phyloP scores from a whole-genome alignment of 2,888 invertebrate species.

The Panopea generosa region DNA sequence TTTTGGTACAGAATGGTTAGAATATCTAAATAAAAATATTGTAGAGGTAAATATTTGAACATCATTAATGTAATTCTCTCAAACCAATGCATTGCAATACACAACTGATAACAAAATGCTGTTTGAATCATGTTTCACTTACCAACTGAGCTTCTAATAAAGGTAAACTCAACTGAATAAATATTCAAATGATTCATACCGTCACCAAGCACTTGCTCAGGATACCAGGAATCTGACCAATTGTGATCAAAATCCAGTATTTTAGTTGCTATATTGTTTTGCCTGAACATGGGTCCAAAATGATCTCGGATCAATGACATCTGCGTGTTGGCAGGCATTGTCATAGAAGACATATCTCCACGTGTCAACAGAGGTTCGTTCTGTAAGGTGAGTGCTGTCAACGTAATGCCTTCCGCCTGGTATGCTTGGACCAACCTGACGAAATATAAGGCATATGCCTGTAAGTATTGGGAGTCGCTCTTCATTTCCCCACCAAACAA shows the following conservation, averaged over 20 bases:
- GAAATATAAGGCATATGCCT: constrained; percentile 61
- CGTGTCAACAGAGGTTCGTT: constrained; percentile 60
- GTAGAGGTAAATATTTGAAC: too few relatives aligned
- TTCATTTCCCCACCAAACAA: constrained; percentile 62
- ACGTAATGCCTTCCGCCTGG: constrained; percentile 53
- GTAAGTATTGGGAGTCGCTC: constrained; percentile 34
- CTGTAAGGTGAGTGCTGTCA: constrained; percentile 58
- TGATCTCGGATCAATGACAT: constrained; percentile 58
- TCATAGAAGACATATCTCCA: constrained; percentile 61
- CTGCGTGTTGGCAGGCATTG: constrained; percentile 55
- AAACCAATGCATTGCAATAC: too few relatives aligned
- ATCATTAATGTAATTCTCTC: too few relatives aligned
- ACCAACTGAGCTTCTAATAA: too few relatives aligned
- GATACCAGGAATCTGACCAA: constrained; percentile 59
- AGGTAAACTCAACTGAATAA: too few relatives aligned
- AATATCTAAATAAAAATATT: too few relatives aligned
- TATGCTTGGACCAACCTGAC: constrained; percentile 66
- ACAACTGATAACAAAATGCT: too few relatives aligned
- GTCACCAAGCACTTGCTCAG: constrained; percentile 59
- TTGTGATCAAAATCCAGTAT: constrained; percentile 67
- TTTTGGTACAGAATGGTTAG: too few relatives aligned
- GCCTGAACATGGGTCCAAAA: constrained; percentile 59
- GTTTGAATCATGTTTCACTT: too few relatives aligned
- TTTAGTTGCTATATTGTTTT: constrained; percentile 61
- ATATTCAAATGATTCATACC: constrained; percentile 30